These are phyloP conservation scores for Epinephelus awoara DNA, from an alignment of 2,797 vertebrate species.

Conservation along the genomic window DNA sequence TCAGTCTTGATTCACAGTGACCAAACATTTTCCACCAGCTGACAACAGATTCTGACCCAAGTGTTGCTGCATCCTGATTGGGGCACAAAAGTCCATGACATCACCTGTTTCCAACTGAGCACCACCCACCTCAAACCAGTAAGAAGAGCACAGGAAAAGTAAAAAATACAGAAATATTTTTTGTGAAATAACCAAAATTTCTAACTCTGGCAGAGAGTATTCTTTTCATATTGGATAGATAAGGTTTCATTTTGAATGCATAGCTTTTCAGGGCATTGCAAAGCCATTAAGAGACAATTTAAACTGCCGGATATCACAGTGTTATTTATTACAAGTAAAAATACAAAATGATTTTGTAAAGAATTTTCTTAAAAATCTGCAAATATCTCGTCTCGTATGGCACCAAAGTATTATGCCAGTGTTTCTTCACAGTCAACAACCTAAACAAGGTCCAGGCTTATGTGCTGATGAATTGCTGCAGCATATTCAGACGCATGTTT, in stretches of 20 bases:
- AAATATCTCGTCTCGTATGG: not conserved
- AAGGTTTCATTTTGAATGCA: not conserved
- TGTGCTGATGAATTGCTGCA: too few species aligned
- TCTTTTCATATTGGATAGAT: not conserved
- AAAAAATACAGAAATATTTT: not conserved
- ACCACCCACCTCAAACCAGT: not conserved
- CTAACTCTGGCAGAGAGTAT: not conserved
- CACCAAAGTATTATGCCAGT: not conserved
- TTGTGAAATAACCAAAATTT: not conserved
- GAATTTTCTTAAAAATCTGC: not conserved
- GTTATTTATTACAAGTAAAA: not conserved
- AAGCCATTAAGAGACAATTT: not conserved
- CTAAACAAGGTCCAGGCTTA: not conserved
- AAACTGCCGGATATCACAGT: not conserved
- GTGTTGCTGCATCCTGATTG: not conserved
- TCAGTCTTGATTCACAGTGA: not conserved
- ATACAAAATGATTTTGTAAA: not conserved
- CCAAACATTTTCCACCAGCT: not conserved
- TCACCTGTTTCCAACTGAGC: not conserved
- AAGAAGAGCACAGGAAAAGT: not conserved
- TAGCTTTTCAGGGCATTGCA: not conserved
- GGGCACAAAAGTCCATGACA: not conserved
- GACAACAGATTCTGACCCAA: too few species aligned
- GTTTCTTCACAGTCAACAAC: not conserved
- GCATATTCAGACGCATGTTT: too few species aligned